Conservation (phyloP, 64 coral and sea anemone species). For the Dendronephthya gigantea region DNA sequence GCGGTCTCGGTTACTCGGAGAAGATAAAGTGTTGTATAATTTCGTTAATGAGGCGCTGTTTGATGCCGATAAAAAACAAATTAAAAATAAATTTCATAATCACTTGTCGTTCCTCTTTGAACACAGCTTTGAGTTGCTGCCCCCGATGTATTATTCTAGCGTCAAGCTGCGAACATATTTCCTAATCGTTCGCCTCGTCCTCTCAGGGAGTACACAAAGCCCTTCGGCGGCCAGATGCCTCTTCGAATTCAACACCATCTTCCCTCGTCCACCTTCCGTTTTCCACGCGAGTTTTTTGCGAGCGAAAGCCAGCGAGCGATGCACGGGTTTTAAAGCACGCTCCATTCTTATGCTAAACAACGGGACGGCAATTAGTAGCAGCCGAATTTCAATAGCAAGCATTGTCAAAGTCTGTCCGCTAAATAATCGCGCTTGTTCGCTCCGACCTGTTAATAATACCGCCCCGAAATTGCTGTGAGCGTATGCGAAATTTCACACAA, state of each 20-base stretch:
- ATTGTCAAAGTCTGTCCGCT: background rate
- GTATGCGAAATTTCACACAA: background rate
- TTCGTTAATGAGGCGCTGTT: background rate
- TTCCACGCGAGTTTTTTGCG: background rate
- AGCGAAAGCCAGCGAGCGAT: background rate
- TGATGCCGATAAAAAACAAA: slow-evolving; percentile 7
- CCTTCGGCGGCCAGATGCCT: no score
- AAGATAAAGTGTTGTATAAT: background rate
- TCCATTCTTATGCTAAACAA: background rate
- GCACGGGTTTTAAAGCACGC: background rate
- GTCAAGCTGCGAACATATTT: background rate
- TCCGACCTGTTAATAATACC: background rate
- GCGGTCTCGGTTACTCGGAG: background rate
- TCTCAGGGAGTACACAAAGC: no score
- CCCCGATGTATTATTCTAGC: background rate
- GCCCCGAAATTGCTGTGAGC: background rate
- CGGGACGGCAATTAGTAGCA: background rate
- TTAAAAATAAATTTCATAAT: slow-evolving; percentile 1
- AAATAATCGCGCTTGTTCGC: background rate
- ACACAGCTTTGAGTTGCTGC: background rate
- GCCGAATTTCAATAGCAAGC: background rate
- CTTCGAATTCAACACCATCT: no score
- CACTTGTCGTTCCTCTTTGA: background rate
- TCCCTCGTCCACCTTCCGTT: no score
- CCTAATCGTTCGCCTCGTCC: no score